Conservation (phyloP, 1,140 invertebrate genomes). For the Lutraria rhynchaena region DNA sequence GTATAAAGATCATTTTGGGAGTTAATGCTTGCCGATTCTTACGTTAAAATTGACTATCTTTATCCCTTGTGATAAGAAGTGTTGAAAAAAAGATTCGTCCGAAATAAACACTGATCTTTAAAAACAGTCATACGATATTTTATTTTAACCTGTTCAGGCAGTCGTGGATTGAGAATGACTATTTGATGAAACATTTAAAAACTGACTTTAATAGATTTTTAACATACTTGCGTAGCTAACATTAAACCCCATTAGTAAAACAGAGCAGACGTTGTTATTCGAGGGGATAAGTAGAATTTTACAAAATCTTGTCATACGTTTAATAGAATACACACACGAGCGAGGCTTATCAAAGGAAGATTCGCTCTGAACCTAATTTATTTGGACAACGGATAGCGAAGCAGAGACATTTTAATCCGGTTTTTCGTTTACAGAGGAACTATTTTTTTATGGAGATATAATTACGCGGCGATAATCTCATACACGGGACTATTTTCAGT, state of each 20-base stretch:
- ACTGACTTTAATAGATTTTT: too few relatives aligned
- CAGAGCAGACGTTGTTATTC: not conserved
- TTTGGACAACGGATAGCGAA: conserved; percentile 39
- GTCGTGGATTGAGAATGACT: too few relatives aligned
- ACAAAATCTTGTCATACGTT: conserved; percentile 8
- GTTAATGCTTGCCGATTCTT: not conserved
- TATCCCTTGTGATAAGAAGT: too few relatives aligned
- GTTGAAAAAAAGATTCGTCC: too few relatives aligned
- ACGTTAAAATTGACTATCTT: not conserved
- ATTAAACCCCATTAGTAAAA: not conserved
- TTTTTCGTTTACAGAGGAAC: conserved; percentile 1
- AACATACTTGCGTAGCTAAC: conserved; percentile 8
- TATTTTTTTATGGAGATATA: conserved; percentile 5
- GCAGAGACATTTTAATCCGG: conserved; percentile 41
- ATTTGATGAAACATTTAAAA: too few relatives aligned
- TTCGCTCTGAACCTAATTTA: conserved; percentile 48
- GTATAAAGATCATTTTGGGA: not conserved
- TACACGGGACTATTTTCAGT: not conserved
- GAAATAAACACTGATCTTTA: too few relatives aligned
- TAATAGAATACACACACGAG: conserved; percentile 37
- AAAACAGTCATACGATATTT: too few relatives aligned
- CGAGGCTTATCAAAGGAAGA: conserved; percentile 37
- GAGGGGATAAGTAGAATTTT: not conserved
- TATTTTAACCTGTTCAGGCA: too few relatives aligned
- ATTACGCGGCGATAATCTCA: not conserved